Base-by-base conservation (phyloP, 1,140 invertebrate genomes). In the Doryteuthis pealeii region DNA sequence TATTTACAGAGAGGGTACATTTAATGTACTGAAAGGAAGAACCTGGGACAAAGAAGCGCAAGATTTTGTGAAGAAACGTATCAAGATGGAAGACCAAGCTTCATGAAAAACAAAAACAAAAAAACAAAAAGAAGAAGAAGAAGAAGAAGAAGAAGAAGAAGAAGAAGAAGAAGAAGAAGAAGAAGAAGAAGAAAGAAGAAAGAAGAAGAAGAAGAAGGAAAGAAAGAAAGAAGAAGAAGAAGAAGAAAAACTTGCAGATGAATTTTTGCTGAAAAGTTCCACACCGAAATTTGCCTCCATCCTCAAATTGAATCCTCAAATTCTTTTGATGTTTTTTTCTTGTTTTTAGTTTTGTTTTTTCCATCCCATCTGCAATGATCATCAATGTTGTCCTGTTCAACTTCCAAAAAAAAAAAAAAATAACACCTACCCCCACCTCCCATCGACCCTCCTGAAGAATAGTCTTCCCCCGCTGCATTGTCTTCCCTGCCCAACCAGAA, bases 31-130 rank as follows among this genome's bases (percentile, higher is more conserved):
- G 65, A 93, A 95, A 81, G 91, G 92, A 65, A 89, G 96, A 78
- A 93, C 93, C 84, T 95, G 95, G 77, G 96, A 98, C 88, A 95
- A 93, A 88, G 91, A 93, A 84, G 96, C 96, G 31, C 91, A 92
- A 85, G 95, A 97, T 70, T 98, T 98, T 87, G 88, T 96, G n/a
- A 86, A 82, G 73, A 83, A 82, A 72, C 76, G 85, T 31, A 83
- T 72, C 49, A 82, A 81, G 62, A 77, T 85, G 28, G 83, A 85
- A 71, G 83, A 85, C 69, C 81, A 84, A 72, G 81, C 81, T n/a
- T 58, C 69, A 62, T 73, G 65, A 54, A 22, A 28, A 49, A 49
- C 45, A 49, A 49, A 12, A 15, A 49, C 12, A 22, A 49, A 15
- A 22, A 49, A 49, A 22, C 12, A 49, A 49, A 49, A 22, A 49